Conservation (phyloP, 2,888 invertebrate species). For the Lydus trimaculatus region DNA sequence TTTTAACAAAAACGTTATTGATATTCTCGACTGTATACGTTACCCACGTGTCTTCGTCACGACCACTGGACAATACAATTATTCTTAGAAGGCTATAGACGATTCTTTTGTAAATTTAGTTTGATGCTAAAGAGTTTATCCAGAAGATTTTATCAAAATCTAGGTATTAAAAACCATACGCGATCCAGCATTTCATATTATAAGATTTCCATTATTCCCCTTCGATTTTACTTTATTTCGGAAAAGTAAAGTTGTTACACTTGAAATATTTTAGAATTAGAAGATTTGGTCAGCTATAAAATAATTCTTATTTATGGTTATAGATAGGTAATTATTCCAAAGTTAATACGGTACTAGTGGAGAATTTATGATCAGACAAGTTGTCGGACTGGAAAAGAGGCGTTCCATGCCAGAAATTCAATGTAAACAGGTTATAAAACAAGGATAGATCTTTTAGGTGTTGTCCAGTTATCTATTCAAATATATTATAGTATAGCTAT, state of each 20-base stretch:
- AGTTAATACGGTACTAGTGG: constrained; percentile 1
- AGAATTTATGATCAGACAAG: constrained; percentile 5
- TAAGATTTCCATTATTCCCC: no score
- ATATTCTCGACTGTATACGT: neutral
- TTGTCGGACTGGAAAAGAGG: constrained; percentile 8
- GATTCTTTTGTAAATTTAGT: no score
- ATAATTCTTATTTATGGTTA: constrained; percentile 4
- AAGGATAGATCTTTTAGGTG: constrained; percentile 7
- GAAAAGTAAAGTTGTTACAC: neutral
- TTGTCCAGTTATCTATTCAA: constrained; percentile 8
- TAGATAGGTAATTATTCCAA: neutral
- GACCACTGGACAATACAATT: neutral
- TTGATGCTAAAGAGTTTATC: no score
- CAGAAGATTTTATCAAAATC: no score
- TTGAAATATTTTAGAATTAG: neutral
- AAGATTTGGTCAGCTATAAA: constrained; percentile 1
- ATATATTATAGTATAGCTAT: neutral
- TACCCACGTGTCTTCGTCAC: neutral
- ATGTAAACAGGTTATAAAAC: constrained; percentile 10
- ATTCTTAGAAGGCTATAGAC: no score
- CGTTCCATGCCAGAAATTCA: constrained; percentile 10
- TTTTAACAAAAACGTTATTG: neutral
- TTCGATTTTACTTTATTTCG: no score
- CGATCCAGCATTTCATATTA: no score
- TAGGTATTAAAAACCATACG: no score